Evolutionary conservation across 2,888 invertebrate species (phyloP).

Genomic region (Temnothorax ravouxi): DNA sequence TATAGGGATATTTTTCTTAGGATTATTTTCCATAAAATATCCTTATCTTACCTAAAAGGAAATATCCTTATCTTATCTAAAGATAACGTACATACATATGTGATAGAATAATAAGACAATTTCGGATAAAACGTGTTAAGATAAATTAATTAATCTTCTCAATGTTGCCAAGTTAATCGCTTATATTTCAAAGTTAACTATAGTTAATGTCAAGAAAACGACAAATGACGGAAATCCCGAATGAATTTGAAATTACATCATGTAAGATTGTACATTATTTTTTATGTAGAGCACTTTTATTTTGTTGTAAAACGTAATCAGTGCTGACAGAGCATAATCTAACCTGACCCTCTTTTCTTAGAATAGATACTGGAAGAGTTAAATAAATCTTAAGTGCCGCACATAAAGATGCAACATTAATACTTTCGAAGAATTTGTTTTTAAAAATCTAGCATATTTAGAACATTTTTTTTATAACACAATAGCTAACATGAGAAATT

Average conservation of each 20-base stretch:
- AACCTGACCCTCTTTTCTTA: background rate
- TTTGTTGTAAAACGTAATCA: background rate
- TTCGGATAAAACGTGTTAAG: too few relatives aligned
- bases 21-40: too few relatives aligned
- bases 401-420: background rate
- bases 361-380: slow-evolving; percentile 13
- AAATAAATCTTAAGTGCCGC: background rate
- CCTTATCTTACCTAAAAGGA: too few relatives aligned
- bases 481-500: background rate
- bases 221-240: background rate
- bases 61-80: too few relatives aligned
- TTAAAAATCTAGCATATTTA: background rate
- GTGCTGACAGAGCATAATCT: background rate
- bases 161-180: too few relatives aligned
- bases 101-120: too few relatives aligned
- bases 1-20: background rate
- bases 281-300: background rate
- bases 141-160: too few relatives aligned
- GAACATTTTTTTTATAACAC: background rate
- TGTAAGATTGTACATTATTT: background rate
- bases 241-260: background rate
- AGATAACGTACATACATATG: too few relatives aligned
- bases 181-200: too few relatives aligned
- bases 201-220: background rate
- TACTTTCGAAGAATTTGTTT: slow-evolving; percentile 4